Conservation (phyloP, 2,888 invertebrate species). For the Lacanobia oleracea region DNA sequence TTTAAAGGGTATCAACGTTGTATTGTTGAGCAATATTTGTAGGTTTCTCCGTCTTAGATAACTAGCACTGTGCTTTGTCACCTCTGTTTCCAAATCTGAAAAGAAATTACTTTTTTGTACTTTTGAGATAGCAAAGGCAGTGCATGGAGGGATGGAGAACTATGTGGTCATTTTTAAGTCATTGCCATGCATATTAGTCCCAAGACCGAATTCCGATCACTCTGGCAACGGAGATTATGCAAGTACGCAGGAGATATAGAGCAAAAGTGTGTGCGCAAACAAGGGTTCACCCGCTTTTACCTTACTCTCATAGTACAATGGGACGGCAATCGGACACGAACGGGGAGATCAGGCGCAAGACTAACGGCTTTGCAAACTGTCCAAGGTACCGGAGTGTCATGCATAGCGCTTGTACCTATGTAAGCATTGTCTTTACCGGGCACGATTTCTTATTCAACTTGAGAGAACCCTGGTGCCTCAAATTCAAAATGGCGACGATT, state of each 20-base stretch:
- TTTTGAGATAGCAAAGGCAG: slow-evolving; percentile 71
- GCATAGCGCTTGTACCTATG: too few relatives aligned
- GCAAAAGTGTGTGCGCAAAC: too few relatives aligned
- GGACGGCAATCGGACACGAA: too few relatives aligned
- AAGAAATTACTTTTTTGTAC: slow-evolving; percentile 80
- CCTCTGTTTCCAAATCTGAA: slow-evolving; percentile 82
- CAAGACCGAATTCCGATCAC: too few relatives aligned
- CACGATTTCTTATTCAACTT: not conserved
- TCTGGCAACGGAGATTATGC: too few relatives aligned
- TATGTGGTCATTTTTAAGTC: not conserved
- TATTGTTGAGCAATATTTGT: slow-evolving; percentile 83
- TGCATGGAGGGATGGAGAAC: slow-evolving; percentile 30
- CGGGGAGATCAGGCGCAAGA: too few relatives aligned
- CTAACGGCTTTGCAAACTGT: too few relatives aligned
- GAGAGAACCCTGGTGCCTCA: not conserved
- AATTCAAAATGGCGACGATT: not conserved
- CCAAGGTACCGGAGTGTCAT: not conserved
- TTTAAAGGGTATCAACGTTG: slow-evolving; percentile 84
- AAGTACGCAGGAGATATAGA: too few relatives aligned
- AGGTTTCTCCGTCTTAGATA: slow-evolving; percentile 75
- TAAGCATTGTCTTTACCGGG: not conserved
- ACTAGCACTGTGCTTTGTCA: slow-evolving; percentile 70
- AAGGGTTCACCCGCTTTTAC: too few relatives aligned
- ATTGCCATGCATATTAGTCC: not conserved
- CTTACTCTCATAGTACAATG: too few relatives aligned